Conservation (phyloP, 2,797 vertebrate genomes). For the Myotis planiceps region DNA sequence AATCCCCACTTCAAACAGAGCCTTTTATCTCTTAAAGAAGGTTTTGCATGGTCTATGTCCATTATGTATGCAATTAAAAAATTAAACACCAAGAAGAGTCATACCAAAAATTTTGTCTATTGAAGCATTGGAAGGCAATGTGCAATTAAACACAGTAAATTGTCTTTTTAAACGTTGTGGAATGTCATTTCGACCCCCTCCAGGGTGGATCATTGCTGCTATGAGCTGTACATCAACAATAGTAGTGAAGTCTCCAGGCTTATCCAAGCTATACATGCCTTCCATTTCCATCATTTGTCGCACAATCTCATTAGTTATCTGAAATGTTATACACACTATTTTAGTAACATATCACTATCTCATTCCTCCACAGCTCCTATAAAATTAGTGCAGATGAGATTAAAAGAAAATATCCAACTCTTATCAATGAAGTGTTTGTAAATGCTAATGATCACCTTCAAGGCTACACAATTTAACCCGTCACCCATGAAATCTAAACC, state of each 20-base stretch:
- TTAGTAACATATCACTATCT: conserved; percentile 14
- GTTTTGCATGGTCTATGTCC: not conserved
- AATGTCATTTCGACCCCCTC: conserved; percentile 89
- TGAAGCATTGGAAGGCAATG: conserved; percentile 86
- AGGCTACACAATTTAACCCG: not conserved
- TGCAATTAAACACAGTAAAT: conserved; percentile 88
- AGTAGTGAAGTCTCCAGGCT: conserved; percentile 88
- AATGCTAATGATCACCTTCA: not conserved
- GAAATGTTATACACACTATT: conserved; percentile 51
- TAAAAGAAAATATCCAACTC: not conserved
- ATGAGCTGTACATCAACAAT: conserved; percentile 88
- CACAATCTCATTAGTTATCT: conserved; percentile 90
- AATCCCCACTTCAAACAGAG: not conserved
- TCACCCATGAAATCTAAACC: not conserved
- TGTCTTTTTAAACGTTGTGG: conserved; percentile 89
- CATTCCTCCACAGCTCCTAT: not conserved
- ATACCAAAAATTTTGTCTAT: conserved; percentile 90
- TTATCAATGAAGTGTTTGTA: not conserved
- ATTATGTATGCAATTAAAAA: not conserved
- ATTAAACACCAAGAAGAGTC: conserved; percentile 26
- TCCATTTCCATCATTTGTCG: conserved; percentile 90
- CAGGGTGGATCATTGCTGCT: conserved; percentile 89
- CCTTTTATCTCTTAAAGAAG: not conserved
- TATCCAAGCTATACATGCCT: conserved; percentile 90
- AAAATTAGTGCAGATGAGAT: not conserved